Evolutionary conservation across 2,797 vertebrate species (phyloP), one percentile per base, ranked within the genome.

Genomic region (Melanotaenia trifasciata): DNA sequence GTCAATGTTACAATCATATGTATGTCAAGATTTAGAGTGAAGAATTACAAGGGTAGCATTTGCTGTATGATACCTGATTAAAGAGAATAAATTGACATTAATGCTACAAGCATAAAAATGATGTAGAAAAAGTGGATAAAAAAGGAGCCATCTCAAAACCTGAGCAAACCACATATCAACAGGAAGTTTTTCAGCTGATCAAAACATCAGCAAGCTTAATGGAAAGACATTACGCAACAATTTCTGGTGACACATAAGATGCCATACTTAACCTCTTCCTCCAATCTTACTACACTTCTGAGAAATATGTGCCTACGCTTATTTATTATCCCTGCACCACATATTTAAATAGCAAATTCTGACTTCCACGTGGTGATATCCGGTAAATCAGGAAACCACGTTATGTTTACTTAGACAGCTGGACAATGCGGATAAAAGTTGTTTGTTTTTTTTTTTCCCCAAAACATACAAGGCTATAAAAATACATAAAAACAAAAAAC

Each of bases 331-430:
- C 36, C 16, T 63, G 26, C 3, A 16, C 7, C 36, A 1, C 43
- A 5, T 0, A 58, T 73, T 61, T 64, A 35, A 73, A 76, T 43
- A 20, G 45, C 58, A 75, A 68, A 58, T 51, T 64, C 13, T 51
- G 64, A 50, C 58, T 18, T 16, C 12, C 12, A 62, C 22, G 35
- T 33, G 18, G 53, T 7, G 50, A 58, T 20, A 63, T 50, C 20
- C 33, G 35, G 43, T 71, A 30, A 80, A 78, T 59, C 33, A 73
- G 30, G 56, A 76, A 74, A 7, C 47, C 10, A 65, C 3, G n/a
- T 58, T n/a, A 56, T 13, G 16, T 28, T n/a, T 24, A 5, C 33
- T n/a, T 43, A 16, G 18, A 13, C 51, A 26, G 51, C 24, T 14
- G 11, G 24, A 54, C 51, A 54, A 26, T 6, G 11, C 26, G 50